A percentile compares a stretch with the other conserved stretches of the same genome.
phyloP scores from a whole-genome alignment of 2,797 vertebrate genomes.

The Coccyzus lansbergi region DNA sequence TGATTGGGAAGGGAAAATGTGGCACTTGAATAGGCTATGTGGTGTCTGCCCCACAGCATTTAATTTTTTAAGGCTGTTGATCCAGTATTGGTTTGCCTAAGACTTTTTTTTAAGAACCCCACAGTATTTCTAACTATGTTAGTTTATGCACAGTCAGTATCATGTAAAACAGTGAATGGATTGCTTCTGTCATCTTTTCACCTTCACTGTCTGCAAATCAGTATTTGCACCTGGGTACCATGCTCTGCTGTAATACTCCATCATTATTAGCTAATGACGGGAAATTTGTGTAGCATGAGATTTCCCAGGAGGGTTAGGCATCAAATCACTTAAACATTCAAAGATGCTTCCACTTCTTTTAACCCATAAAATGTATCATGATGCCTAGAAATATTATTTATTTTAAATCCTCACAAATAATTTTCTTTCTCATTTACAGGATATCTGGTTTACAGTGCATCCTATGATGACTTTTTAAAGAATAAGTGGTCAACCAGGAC shows the following conservation, averaged over 20 bases:
- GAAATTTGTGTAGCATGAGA: background rate
- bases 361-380: background rate
- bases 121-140: background rate
- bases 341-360: background rate
- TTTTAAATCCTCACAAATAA: background rate
- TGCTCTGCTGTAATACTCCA: background rate
- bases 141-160: background rate
- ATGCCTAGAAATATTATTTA: background rate
- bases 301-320: background rate
- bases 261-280: background rate
- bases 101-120: fast-evolving
- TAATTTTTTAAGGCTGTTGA: background rate
- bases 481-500: constrained; percentile 91
- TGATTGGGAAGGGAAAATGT: background rate
- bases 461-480: constrained; percentile 94
- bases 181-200: background rate
- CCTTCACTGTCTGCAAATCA: background rate
- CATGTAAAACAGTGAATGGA: background rate
- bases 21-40: background rate
- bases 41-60: background rate
- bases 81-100: background rate
- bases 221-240: background rate
- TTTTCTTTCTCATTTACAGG: constrained; percentile 75
- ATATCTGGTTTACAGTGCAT: constrained; percentile 95
- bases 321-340: background rate